A percentile compares a stretch with the other conserved stretches of the same genome.
These are phyloP conservation scores for Monodelphis domestica DNA, from an alignment of 2,797 vertebrate genomes.

Conservation along the genomic window DNA sequence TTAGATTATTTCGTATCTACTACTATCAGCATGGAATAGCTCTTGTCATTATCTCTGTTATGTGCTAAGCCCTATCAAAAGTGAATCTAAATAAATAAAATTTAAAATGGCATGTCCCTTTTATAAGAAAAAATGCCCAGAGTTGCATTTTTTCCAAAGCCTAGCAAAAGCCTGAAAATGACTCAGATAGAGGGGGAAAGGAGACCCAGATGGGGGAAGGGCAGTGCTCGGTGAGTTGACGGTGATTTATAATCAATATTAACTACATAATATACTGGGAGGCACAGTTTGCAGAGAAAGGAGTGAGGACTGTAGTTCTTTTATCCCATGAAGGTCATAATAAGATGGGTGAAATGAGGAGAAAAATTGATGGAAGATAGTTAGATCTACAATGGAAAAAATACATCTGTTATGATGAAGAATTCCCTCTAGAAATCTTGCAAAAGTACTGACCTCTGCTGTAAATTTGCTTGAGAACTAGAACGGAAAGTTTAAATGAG, in stretches of 20 bases:
- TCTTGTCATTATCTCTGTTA: neutral
- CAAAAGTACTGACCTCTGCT: conserved; percentile 69
- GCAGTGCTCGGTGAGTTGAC: conserved; percentile 35
- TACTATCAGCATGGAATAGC: neutral
- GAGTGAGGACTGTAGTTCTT: conserved; percentile 53
- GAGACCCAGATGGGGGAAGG: neutral
- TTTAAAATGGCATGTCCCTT: conserved; percentile 40
- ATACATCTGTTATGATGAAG: conserved; percentile 58
- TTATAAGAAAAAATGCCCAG: conserved; percentile 60
- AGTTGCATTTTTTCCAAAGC: conserved; percentile 43
- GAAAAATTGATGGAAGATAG: conserved; percentile 75
- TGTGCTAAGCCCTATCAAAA: neutral
- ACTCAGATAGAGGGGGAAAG: neutral
- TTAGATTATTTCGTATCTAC: conserved; percentile 55
- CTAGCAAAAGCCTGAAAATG: conserved; percentile 15
- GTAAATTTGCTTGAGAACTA: conserved; percentile 81
- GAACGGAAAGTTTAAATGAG: conserved; percentile 80
- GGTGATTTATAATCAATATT: conserved; percentile 81
- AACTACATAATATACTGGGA: conserved; percentile 74
- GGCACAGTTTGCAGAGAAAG: conserved; percentile 54
- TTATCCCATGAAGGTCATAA: conserved; percentile 78
- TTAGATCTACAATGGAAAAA: conserved; percentile 63
- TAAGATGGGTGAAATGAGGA: conserved; percentile 69
- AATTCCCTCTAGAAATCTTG: conserved; percentile 77
- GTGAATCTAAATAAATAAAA: conserved; percentile 44